phyloP scores from a whole-genome alignment of 2,888 invertebrate species.

The Alcis repandata region DNA sequence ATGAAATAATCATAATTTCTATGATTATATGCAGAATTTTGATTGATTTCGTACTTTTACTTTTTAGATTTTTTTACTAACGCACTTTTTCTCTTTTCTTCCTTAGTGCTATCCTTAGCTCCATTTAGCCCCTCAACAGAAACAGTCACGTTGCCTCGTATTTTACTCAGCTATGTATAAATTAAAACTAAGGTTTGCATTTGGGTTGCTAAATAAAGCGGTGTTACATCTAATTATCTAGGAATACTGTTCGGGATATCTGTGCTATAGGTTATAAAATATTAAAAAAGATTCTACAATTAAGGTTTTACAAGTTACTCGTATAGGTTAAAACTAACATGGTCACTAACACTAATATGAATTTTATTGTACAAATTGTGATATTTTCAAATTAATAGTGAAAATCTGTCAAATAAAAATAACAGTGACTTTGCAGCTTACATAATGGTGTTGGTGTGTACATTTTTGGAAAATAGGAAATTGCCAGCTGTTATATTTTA shows the following conservation, averaged over 20 bases:
- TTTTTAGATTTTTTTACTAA: no score
- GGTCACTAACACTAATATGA: conserved; percentile 11
- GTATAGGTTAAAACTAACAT: conserved; percentile 11
- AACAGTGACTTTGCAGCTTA: background rate
- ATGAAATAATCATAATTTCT: no score
- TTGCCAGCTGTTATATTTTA: no score
- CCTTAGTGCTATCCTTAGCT: no score
- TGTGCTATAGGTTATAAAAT: conserved; percentile 45
- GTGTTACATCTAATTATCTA: conserved; percentile 52
- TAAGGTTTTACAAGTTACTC: conserved; percentile 18
- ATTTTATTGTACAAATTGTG: conserved; percentile 1
- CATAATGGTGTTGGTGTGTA: background rate
- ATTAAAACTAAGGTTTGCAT: conserved; percentile 41
- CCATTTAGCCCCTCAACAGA: background rate
- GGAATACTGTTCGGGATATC: conserved; percentile 55
- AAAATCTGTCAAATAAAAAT: conserved; percentile 1
- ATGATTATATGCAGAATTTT: no score
- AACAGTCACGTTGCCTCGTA: conserved; percentile 15
- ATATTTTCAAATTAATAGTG: background rate
- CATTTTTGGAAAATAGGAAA: background rate
- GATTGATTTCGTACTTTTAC: no score
- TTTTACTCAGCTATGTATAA: conserved; percentile 14
- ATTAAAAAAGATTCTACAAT: conserved; percentile 26
- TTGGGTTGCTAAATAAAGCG: conserved; percentile 52
- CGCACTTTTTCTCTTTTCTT: no score